phyloP scores from a whole-genome alignment of 2,797 vertebrate genomes.

The Falco berigora region DNA sequence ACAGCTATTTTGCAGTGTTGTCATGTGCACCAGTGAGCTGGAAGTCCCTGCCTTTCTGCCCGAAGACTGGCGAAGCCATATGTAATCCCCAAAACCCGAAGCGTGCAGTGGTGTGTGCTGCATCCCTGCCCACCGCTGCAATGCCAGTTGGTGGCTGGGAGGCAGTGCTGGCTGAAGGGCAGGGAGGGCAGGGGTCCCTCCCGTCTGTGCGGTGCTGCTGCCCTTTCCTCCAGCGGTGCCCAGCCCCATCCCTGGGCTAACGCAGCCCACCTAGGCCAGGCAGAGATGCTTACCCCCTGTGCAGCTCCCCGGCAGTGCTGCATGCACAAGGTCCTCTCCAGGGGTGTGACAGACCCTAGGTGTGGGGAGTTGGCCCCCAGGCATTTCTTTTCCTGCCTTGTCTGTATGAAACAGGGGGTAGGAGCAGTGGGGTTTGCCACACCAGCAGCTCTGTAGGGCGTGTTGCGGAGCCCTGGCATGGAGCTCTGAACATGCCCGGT shows the following conservation, averaged over 20 bases:
- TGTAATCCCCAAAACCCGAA: not conserved
- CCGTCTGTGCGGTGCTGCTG: not conserved
- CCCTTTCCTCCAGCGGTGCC: not conserved
- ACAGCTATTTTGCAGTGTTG: not conserved
- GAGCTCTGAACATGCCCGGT: not conserved
- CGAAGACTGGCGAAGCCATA: not conserved
- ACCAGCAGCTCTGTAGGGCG: not conserved
- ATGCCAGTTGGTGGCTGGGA: not conserved
- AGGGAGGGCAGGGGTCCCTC: not conserved
- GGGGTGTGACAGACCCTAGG: not conserved
- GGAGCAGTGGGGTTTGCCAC: fast-evolving
- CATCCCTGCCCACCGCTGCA: not conserved
- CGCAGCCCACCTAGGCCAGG: not conserved
- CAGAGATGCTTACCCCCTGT: too few species aligned
- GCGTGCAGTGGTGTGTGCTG: fast-evolving
- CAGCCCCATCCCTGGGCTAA: fast-evolving
- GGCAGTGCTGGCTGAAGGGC: not conserved
- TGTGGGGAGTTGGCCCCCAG: not conserved
- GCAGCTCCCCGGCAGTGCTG: not conserved
- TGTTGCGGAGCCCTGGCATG: not conserved
- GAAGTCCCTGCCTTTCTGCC: not conserved
- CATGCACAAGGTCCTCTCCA: too few species aligned
- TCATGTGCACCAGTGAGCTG: not conserved
- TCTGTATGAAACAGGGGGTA: too few species aligned
- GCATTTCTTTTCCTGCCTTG: not conserved